Conservation (phyloP, 1,140 invertebrate genomes). For the Saccostrea cuccullata region DNA sequence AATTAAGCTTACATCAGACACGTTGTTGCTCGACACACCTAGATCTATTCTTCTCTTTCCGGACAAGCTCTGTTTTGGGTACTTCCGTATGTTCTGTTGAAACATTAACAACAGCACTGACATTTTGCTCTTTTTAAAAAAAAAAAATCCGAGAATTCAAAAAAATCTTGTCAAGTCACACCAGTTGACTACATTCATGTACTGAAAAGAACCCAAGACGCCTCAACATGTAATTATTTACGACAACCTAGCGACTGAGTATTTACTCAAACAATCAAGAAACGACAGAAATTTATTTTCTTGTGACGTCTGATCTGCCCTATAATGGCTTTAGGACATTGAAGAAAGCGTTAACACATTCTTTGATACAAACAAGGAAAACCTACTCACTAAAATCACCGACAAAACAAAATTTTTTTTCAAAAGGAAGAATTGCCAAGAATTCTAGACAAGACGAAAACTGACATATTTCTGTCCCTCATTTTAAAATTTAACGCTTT, state of each 20-base stretch:
- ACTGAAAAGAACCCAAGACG: background rate
- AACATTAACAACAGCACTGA: background rate
- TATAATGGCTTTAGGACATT: background rate
- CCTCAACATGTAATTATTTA: background rate
- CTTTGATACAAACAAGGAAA: background rate
- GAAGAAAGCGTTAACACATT: background rate
- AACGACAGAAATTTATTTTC: no score
- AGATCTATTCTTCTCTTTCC: background rate
- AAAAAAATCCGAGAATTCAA: background rate
- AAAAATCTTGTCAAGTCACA: background rate
- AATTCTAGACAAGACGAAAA: background rate
- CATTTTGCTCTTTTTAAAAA: background rate
- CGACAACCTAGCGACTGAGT: background rate
- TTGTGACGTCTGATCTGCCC: no score
- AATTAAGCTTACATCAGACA: background rate
- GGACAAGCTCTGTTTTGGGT: background rate
- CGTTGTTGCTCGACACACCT: background rate
- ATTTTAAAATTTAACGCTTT: background rate
- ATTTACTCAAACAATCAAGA: background rate
- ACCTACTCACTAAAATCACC: background rate
- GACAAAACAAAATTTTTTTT: background rate
- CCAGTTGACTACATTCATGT: background rate
- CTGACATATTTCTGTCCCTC: background rate
- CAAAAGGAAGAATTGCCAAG: background rate
- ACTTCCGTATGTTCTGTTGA: slow-evolving; percentile 7